A percentile compares a stretch with the other conserved stretches of the same genome.
These are phyloP conservation scores for Spinus olivaceus DNA, from an alignment of 2,797 vertebrate species.

Conservation along the genomic window DNA sequence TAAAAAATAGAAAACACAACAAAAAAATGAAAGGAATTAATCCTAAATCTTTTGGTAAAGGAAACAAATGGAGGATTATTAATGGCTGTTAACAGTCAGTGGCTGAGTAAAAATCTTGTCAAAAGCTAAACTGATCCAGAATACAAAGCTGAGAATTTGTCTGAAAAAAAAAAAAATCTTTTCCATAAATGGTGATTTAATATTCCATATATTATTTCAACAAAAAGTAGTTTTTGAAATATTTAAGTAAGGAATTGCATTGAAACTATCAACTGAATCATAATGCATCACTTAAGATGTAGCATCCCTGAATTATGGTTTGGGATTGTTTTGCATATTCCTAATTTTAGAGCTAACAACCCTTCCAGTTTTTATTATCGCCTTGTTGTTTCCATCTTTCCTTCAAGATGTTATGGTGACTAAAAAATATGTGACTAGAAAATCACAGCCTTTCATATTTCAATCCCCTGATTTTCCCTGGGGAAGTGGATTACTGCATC, in stretches of 20 bases:
- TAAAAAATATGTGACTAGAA: constrained; percentile 61
- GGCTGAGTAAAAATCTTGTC: background rate
- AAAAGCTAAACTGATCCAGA: background rate
- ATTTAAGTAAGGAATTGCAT: background rate
- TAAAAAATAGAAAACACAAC: background rate
- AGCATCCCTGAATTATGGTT: background rate
- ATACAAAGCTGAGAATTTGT: background rate
- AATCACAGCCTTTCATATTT: constrained; percentile 67
- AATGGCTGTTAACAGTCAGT: background rate
- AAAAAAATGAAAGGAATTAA: background rate
- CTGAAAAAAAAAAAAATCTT: background rate
- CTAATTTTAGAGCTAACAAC: constrained; percentile 29
- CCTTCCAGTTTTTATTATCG: constrained; percentile 50
- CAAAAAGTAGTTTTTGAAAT: background rate
- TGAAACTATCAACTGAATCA: background rate
- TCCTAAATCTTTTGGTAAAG: background rate
- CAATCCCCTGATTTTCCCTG: constrained; percentile 56
- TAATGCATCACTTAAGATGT: background rate
- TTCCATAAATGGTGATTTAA: background rate
- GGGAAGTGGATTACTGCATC: constrained; percentile 71
- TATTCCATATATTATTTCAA: background rate
- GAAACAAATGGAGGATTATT: background rate
- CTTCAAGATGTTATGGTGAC: constrained; percentile 50
- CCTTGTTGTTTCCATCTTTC: constrained; percentile 54
- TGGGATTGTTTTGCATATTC: background rate